Evolutionary conservation across 1,140 invertebrate genomes (phyloP), one percentile per base, ranked within the genome.

Genomic region (Penaeus chinensis): DNA sequence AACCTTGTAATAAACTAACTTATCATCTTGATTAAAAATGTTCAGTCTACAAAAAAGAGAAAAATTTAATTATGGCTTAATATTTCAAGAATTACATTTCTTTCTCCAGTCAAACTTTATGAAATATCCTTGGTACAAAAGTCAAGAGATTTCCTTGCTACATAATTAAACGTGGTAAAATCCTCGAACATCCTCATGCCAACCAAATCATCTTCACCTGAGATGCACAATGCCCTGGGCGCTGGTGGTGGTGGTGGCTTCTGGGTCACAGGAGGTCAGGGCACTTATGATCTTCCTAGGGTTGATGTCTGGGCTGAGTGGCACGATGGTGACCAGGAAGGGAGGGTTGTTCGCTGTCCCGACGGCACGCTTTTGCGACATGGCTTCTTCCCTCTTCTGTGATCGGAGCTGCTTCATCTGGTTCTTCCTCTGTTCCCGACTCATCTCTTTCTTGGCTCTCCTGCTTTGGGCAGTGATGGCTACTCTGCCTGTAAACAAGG

Each of bases 161-260:
- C 76, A 22, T 42, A 37, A 60, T 54, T 60, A 37, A 24, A 78
- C 10, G 1, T 22, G 16, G 42, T 8, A 18, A 22, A 8, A 22
- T n/a, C 22, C n/a, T 32, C 19, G 8, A 42, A 78, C 37, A 77
- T 27, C 76, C 10, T 22, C 7, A 78, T 37, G 54, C 10, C 5
- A 54, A 54, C 11, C 11, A 0, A 54, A 54, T 18, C 37, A 5
- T 60, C 19, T n/a, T 32, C 32, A 87, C 85, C 79, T 87, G 42
- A 87, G 74, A 47, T 87, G 85, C 61, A 60, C 76, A 60, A 87
- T 82, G 32, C 85, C 85, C 79, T 87, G 85, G 11, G 79, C 13
- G 60, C 78, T 87, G 19, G 66, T 62, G 37, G 79, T 63, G 24
- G 27, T 60, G 11, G 69, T 82, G 60, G 85, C 85, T 22, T 65